Evolutionary conservation across 2,888 invertebrate genomes (phyloP), one percentile per base, ranked within the genome.

Genomic region (Petrophora chlorosata): DNA sequence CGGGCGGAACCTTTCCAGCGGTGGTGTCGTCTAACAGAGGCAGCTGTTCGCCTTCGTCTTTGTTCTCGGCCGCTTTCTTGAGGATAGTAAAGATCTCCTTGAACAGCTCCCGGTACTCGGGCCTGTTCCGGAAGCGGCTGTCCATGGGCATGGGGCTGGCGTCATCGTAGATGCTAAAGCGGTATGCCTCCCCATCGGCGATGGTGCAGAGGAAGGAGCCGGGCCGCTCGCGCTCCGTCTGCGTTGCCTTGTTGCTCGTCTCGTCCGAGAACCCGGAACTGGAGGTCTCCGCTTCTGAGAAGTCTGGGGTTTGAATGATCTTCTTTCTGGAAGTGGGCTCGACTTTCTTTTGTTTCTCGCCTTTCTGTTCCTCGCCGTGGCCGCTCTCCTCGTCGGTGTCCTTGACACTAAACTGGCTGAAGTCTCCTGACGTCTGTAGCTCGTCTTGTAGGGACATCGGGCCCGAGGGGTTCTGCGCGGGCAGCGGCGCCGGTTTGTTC

Each of bases 131-230:
- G 91, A 96, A 96, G 41, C 95, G 92, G 59, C 95, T 94, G 69
- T 96, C 95, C 75, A 96, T 94, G 0, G 95, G 94, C 75, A 96
- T 94, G 0, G 95, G 94, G 68, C 93, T 95, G 62, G 73, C 95
- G 72, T 95, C 94, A 68, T 95, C 95, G 73, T 96, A 96, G 73
- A 96, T 96, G 77, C 95, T 96, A 75, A 96, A 95, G 61, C 95
- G 94, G 76, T 95, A 96, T 74, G 96, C 95, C 63, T 96, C 96
- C 7, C 96, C 96, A 72, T 96, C 96, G 39, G 94, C 95, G 53
- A 96, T 96, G 0, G 95, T 95, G 83, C 96, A 96, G 38, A 96
- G 86, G 79, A 96, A 95, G 9, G 95, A 95, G n/a, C 96, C 96
- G 0, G 94, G 94, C 7, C 94, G 91, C 53, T 92, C 92, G 23